Evolutionary conservation across 1,140 invertebrate species (phyloP).

Genomic region (Copidosoma floridanum): DNA sequence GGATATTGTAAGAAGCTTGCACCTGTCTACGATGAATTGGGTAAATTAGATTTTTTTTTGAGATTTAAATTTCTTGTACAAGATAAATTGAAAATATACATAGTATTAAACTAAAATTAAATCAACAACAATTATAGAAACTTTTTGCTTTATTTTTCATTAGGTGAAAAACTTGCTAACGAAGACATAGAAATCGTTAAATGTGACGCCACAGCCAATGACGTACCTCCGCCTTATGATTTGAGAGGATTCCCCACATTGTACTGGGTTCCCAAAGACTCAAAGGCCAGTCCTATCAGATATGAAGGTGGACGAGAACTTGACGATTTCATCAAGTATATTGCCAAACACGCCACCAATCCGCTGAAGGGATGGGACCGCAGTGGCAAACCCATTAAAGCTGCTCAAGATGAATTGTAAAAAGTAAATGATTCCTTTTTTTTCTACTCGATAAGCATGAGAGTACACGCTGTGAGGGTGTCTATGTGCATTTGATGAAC

Average conservation of each 20-base stretch:
- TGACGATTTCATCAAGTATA: constrained; percentile 95
- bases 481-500: no score
- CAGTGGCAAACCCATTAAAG: constrained; percentile 72
- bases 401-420: constrained; percentile 73
- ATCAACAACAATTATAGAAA: background rate
- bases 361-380: constrained; percentile 88
- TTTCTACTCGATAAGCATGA: no score
- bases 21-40: constrained; percentile 92
- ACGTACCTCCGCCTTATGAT: constrained; percentile 89
- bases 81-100: no score
- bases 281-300: constrained; percentile 77
- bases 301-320: constrained; percentile 95
- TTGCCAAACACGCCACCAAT: constrained; percentile 87
- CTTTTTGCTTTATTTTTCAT: constrained; percentile 28
- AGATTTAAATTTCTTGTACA: background rate
- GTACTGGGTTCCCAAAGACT: constrained; percentile 89
- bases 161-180: constrained; percentile 85
- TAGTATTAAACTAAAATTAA: background rate
- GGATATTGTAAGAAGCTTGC: constrained; percentile 97
- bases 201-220: constrained; percentile 98
- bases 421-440: no score
- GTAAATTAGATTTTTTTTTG: constrained; percentile 38
- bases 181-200: constrained; percentile 95
- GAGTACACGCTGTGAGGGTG: no score
- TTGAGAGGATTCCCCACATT: constrained; percentile 97